Evolutionary conservation across 2,113 vertebrate species (phyloP).

Genomic region (Axis porcinus): DNA sequence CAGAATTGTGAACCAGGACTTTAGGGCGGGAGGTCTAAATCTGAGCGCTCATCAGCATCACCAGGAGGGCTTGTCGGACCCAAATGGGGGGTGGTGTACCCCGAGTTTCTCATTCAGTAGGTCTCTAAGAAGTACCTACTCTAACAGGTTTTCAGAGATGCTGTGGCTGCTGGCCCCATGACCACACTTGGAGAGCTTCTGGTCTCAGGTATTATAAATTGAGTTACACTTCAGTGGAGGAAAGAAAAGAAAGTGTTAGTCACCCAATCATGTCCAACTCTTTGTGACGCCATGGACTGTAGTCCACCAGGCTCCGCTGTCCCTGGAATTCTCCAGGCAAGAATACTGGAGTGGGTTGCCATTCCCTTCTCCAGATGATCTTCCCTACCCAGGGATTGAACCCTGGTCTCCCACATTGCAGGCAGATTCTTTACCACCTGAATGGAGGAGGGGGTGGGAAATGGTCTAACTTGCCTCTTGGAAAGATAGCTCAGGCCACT

Average conservation of each 20-base stretch:
- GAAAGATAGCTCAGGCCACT: slow-evolving; percentile 13
- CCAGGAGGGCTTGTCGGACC: neutral
- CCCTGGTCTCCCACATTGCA: neutral
- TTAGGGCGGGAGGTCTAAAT: neutral
- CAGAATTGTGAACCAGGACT: neutral
- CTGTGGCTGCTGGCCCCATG: neutral
- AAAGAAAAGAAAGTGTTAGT: neutral
- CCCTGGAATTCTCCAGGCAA: neutral
- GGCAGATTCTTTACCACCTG: neutral
- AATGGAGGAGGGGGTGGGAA: neutral
- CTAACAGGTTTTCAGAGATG: neutral
- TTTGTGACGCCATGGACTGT: neutral
- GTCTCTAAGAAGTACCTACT: neutral
- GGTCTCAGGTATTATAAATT: neutral
- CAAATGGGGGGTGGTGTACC: neutral
- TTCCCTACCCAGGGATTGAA: neutral
- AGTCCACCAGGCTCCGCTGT: neutral
- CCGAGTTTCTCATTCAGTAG: neutral
- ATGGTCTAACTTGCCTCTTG: neutral
- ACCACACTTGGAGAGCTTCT: neutral
- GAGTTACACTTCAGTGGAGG: neutral
- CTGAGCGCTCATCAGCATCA: neutral
- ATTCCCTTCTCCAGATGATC: neutral
- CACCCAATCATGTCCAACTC: neutral
- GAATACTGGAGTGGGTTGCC: neutral